Evolutionary conservation across 2,888 invertebrate genomes (phyloP).

Genomic region (Antheraea assamensis): DNA sequence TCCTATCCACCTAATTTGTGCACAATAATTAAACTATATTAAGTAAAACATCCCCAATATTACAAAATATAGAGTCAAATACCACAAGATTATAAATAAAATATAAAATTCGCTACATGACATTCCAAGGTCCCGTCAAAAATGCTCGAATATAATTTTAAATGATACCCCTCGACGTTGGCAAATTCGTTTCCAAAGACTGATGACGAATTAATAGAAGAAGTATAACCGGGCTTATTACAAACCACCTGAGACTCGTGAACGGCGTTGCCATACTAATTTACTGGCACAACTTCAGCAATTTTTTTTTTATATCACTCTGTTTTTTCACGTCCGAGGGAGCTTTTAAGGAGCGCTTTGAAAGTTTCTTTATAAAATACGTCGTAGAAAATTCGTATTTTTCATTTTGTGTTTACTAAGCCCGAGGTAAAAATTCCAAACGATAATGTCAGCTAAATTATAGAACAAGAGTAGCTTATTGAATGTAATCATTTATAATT

Average conservation of each 20-base stretch:
- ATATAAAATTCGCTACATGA: too few relatives aligned
- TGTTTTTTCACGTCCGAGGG: constrained; percentile 21
- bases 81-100: too few relatives aligned
- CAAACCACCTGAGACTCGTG: constrained; percentile 7
- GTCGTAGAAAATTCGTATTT: constrained; percentile 20
- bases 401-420: constrained; percentile 12
- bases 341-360: constrained; percentile 39
- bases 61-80: too few relatives aligned
- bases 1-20: too few relatives aligned
- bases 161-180: background rate
- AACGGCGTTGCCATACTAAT: constrained; percentile 3
- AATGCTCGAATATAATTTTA: too few relatives aligned
- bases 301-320: background rate
- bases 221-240: constrained; percentile 3
- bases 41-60: too few relatives aligned
- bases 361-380: constrained; percentile 40
- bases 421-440: background rate
- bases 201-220: background rate
- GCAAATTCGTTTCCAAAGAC: background rate
- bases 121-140: too few relatives aligned
- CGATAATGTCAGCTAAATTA: background rate
- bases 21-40: too few relatives aligned
- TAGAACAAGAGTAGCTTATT: background rate
- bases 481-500: background rate
- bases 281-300: constrained; percentile 12